A percentile compares a stretch with the other conserved stretches of the same genome.
phyloP scores from a whole-genome alignment of 2,113 vertebrate species.

The Rutilus rutilus region DNA sequence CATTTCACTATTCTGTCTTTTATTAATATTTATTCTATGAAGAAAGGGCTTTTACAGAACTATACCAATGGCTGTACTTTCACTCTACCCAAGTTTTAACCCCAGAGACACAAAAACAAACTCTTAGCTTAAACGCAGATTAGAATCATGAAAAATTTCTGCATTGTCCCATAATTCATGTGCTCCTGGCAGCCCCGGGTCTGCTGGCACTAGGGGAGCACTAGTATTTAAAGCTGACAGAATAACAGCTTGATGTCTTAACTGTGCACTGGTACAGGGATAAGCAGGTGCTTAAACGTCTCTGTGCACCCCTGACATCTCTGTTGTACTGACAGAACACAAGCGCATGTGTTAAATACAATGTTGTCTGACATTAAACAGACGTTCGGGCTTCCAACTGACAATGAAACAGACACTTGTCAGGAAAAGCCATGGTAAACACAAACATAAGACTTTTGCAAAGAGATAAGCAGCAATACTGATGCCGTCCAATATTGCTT shows the following conservation, averaged over 20 bases:
- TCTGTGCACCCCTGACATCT: conserved; percentile 13
- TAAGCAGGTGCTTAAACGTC: conserved; percentile 47
- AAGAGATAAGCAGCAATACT: not conserved
- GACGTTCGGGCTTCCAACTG: not conserved
- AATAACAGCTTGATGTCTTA: conserved; percentile 40
- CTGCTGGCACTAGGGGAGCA: conserved; percentile 3
- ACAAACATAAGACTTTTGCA: not conserved
- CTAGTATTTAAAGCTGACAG: conserved; percentile 14
- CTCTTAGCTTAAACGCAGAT: not conserved
- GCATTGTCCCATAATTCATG: conserved; percentile 28
- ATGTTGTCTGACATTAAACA: conserved; percentile 28
- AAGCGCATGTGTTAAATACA: conserved; percentile 42
- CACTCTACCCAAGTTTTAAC: not conserved
- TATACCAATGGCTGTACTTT: not conserved
- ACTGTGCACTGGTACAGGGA: conserved; percentile 27
- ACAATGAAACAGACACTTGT: not conserved
- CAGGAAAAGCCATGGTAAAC: not conserved
- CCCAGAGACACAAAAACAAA: not conserved
- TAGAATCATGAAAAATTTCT: not conserved
- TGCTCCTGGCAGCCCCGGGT: conserved; percentile 19
- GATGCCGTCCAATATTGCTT: not conserved
- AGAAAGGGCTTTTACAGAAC: not conserved
- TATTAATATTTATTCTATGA: not conserved
- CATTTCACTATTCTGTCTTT: not conserved
- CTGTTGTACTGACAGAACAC: conserved; percentile 30